phyloP scores from a whole-genome alignment of 2,888 invertebrate genomes.

The Eutolmus rufibarbis region DNA sequence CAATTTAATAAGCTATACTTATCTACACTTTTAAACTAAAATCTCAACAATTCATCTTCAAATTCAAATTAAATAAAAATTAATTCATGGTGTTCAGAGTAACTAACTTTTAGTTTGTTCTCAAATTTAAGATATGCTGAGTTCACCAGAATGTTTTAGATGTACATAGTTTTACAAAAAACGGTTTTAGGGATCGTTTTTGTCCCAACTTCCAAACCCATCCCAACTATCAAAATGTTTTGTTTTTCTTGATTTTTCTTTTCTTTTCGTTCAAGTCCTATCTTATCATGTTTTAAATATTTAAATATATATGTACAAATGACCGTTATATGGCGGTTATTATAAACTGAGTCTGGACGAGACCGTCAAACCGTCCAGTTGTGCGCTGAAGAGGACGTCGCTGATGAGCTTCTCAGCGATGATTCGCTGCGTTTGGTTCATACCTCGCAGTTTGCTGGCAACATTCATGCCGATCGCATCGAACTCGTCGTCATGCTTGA shows the following conservation, averaged over 20 bases:
- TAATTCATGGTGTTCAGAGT: no score
- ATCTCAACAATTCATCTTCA: no score
- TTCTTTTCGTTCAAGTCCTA: not conserved
- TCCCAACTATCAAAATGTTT: not conserved
- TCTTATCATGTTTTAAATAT: not conserved
- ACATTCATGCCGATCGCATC: conserved; percentile 61
- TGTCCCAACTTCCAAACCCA: no score
- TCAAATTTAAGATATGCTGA: no score
- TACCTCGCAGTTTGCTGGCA: conserved; percentile 58
- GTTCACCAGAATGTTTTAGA: no score
- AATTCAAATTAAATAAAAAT: no score
- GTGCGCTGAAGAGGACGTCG: conserved; percentile 60
- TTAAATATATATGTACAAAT: not conserved
- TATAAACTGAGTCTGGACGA: conserved; percentile 52
- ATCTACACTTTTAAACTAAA: no score
- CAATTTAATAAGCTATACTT: no score
- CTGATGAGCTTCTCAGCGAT: conserved; percentile 61
- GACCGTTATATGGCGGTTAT: not conserved
- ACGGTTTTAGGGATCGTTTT: no score
- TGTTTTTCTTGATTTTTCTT: not conserved
- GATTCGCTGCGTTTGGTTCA: conserved; percentile 60
- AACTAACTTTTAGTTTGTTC: no score
- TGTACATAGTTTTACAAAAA: no score
- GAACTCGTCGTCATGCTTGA: conserved; percentile 56
- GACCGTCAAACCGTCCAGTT: conserved; percentile 58